A percentile compares a stretch with the other conserved stretches of the same genome.
Evolutionary conservation across 2,888 invertebrate genomes (phyloP).

Genomic region (Pseudeuparius sepicola): DNA sequence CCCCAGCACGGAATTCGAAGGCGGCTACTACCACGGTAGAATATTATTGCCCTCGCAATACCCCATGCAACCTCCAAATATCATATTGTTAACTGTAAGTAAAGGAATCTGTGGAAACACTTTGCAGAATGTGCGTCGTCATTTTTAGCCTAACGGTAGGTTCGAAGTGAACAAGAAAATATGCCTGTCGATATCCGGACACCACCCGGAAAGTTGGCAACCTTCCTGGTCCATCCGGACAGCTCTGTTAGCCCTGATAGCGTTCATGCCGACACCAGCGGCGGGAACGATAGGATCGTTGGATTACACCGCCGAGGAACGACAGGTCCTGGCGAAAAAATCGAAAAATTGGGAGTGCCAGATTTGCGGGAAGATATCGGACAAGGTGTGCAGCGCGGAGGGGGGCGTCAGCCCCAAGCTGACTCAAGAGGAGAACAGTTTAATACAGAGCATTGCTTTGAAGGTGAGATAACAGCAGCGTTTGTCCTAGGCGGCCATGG

Average conservation of each 20-base stretch:
- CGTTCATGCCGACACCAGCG: constrained; percentile 88
- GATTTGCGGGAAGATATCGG: constrained; percentile 49
- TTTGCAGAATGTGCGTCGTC: constrained; percentile 2
- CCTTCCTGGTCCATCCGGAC: constrained; percentile 96
- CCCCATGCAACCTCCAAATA: constrained; percentile 95
- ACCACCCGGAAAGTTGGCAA: constrained; percentile 97
- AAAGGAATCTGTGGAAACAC: constrained; percentile 1
- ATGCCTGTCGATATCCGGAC: constrained; percentile 88
- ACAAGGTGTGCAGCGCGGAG: constrained; percentile 41
- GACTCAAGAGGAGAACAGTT: constrained; percentile 44
- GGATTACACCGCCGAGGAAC: constrained; percentile 78
- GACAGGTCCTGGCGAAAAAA: constrained; percentile 68
- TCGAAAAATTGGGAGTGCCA: constrained; percentile 55
- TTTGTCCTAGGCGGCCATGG: too few species aligned
- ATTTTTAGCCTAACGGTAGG: constrained; percentile 74
- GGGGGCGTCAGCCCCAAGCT: constrained; percentile 31
- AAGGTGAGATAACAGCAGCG: constrained; percentile 41
- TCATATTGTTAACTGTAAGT: constrained; percentile 77
- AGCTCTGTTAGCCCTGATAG: constrained; percentile 81
- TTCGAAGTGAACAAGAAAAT: constrained; percentile 92
- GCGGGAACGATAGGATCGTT: constrained; percentile 85
- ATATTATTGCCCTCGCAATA: constrained; percentile 88
- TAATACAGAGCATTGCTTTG: constrained; percentile 45
- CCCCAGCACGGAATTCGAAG: constrained; percentile 77
- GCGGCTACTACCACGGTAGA: constrained; percentile 86